Evolutionary conservation across 2,888 invertebrate genomes (phyloP).

Genomic region (Petrophora chlorosata): DNA sequence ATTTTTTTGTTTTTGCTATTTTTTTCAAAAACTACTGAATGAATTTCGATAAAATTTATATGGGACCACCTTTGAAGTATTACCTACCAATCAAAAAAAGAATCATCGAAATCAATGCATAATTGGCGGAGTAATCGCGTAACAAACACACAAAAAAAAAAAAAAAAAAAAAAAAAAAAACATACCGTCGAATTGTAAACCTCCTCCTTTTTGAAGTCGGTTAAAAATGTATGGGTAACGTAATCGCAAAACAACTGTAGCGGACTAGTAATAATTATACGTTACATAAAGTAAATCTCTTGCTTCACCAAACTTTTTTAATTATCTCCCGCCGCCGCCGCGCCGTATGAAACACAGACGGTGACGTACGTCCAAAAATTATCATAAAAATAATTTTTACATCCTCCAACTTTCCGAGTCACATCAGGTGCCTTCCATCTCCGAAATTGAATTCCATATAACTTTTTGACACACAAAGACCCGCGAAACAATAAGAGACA

Average conservation of each 20-base stretch:
- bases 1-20: too few relatives aligned
- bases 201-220: too few relatives aligned
- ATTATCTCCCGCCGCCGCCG: not conserved
- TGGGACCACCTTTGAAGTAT: too few relatives aligned
- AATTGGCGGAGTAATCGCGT: too few relatives aligned
- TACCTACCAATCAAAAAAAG: too few relatives aligned
- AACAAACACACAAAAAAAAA: too few relatives aligned
- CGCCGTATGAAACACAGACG: not conserved
- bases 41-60: too few relatives aligned
- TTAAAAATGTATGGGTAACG: too few relatives aligned
- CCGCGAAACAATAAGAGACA: conserved; percentile 46
- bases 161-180: too few relatives aligned
- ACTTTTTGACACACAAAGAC: conserved; percentile 44
- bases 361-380: conserved; percentile 6
- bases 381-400: conserved; percentile 23
- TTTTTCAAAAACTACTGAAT: too few relatives aligned
- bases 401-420: conserved; percentile 17
- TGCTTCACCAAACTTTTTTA: not conserved
- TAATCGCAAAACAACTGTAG: not conserved
- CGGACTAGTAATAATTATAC: not conserved
- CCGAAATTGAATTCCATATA: conserved; percentile 44
- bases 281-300: not conserved
- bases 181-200: too few relatives aligned
- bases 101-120: too few relatives aligned
- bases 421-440: conserved; percentile 27